These are phyloP conservation scores for Copidosoma aretas DNA, from an alignment of 2,888 invertebrate genomes.

Conservation along the genomic window DNA sequence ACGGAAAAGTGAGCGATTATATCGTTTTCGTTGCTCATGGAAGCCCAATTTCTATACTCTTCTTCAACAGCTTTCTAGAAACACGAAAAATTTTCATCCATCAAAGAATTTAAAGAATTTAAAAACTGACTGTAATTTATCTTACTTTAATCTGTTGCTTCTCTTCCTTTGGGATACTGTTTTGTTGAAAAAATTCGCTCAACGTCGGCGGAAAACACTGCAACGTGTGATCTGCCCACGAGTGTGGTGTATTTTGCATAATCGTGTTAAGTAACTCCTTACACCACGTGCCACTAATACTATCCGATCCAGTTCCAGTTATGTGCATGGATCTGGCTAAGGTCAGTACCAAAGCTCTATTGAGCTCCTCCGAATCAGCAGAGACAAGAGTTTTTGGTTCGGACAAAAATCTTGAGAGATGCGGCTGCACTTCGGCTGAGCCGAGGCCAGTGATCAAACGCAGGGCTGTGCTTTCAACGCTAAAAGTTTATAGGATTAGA, in stretches of 20 bases:
- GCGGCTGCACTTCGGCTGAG: conserved; percentile 93
- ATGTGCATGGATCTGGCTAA: conserved; percentile 93
- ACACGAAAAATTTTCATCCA: not conserved
- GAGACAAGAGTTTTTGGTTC: conserved; percentile 92
- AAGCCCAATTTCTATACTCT: conserved; percentile 95
- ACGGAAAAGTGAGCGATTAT: conserved; percentile 95
- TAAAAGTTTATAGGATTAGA: conserved; percentile 48
- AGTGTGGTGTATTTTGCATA: conserved; percentile 93
- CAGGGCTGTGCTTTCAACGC: conserved; percentile 88
- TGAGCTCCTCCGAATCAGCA: conserved; percentile 93
- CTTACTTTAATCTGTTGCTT: conserved; percentile 81
- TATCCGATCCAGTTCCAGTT: conserved; percentile 72
- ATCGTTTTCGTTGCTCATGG: conserved; percentile 96
- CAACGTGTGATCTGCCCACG: conserved; percentile 92
- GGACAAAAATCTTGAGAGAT: conserved; percentile 85
- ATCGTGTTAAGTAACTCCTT: conserved; percentile 88
- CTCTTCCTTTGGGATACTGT: conserved; percentile 84
- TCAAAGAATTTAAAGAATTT: too few relatives aligned
- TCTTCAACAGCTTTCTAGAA: conserved; percentile 84
- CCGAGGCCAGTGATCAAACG: conserved; percentile 87
- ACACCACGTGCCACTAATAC: conserved; percentile 79
- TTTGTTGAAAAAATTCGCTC: conserved; percentile 87
- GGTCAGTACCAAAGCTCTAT: conserved; percentile 88
- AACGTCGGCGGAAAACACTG: conserved; percentile 90
- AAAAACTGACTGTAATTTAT: not conserved